Conservation (phyloP, 2,797 vertebrate species). For the Onychomys leucogaster region DNA sequence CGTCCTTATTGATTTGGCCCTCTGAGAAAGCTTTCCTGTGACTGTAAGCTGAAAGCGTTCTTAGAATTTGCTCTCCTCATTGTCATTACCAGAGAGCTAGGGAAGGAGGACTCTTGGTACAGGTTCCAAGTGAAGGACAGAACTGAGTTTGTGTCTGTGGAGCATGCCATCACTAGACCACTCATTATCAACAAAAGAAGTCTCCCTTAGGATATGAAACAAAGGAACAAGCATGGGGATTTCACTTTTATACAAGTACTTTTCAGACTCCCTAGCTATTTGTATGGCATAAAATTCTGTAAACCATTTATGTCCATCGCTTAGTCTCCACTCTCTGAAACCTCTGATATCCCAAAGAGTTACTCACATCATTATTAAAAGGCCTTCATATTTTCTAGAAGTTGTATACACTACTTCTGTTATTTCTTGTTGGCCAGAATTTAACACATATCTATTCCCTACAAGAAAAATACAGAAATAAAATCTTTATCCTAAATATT, state of each 20-base stretch:
- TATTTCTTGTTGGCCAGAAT: not conserved
- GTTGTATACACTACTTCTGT: not conserved
- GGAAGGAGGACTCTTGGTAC: not conserved
- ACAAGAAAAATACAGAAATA: not conserved
- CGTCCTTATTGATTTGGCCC: not conserved
- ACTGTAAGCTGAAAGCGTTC: not conserved
- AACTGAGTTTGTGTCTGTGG: not conserved
- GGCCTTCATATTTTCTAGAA: not conserved
- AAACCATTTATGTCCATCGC: not conserved
- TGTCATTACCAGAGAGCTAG: not conserved
- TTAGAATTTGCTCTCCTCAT: not conserved
- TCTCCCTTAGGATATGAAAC: not conserved
- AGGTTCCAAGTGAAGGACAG: not conserved
- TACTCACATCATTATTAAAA: not conserved
- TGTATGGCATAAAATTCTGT: not conserved
- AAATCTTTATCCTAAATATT: not conserved
- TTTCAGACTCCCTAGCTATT: not conserved
- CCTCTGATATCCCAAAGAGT: not conserved
- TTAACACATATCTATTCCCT: not conserved
- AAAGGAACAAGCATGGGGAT: not conserved
- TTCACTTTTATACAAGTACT: not conserved
- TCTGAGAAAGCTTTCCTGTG: not conserved
- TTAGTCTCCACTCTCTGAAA: not conserved
- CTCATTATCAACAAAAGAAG: not conserved
- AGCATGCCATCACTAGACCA: not conserved